phyloP scores from a whole-genome alignment of 1,140 invertebrate genomes.

The Idris sp. region DNA sequence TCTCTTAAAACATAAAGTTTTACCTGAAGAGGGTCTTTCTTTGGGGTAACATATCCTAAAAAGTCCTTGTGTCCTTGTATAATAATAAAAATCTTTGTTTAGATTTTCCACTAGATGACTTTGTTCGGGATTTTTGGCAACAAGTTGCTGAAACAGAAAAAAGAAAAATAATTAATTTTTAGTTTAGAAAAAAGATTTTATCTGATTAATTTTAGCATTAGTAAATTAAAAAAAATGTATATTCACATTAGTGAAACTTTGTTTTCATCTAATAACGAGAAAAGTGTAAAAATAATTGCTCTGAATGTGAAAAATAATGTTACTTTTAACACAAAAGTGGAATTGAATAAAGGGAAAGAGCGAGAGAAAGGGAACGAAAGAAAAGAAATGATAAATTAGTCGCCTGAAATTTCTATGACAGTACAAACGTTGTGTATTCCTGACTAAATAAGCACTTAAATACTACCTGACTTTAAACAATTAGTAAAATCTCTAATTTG shows the following conservation, averaged over 20 bases:
- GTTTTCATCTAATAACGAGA: slow-evolving; percentile 18
- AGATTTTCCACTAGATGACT: slow-evolving; percentile 86
- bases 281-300: slow-evolving; percentile 40
- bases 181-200: no score
- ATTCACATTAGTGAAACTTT: slow-evolving; percentile 20
- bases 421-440: no score
- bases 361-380: slow-evolving; percentile 30
- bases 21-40: slow-evolving; percentile 90
- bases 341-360: slow-evolving; percentile 34
- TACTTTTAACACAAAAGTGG: slow-evolving; percentile 41
- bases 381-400: no score
- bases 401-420: no score
- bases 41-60: slow-evolving; percentile 95
- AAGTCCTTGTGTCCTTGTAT: slow-evolving; percentile 91
- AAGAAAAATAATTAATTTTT: slow-evolving; percentile 2
- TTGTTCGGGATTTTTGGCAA: slow-evolving; percentile 84
- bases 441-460: no score
- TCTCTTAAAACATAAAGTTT: no score
- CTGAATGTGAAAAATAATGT: slow-evolving; percentile 39
- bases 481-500: no score
- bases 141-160: slow-evolving; percentile 83
- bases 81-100: slow-evolving; percentile 90
- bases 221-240: no score
- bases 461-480: no score
- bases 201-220: no score